These are phyloP conservation scores for Pygathrix nemaeus DNA, from an alignment of 2,113 vertebrate species.

Conservation along the genomic window DNA sequence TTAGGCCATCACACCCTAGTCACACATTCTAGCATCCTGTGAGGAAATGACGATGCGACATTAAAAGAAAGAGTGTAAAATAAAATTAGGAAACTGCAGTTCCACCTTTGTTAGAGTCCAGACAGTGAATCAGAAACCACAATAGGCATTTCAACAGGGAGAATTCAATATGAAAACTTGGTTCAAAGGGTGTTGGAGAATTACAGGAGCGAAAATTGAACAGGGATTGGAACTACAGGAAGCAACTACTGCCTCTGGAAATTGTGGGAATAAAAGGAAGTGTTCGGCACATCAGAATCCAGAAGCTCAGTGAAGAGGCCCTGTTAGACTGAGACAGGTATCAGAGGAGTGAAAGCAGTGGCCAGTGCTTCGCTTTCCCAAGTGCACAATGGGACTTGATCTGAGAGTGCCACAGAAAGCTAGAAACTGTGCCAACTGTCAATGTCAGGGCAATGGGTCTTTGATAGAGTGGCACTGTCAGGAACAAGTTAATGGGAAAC, in stretches of 20 bases:
- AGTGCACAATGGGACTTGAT: neutral
- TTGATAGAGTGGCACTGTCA: neutral
- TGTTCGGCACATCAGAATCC: neutral
- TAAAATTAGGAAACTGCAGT: neutral
- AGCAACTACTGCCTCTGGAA: neutral
- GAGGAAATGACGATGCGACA: neutral
- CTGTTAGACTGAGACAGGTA: neutral
- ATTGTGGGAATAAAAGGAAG: neutral
- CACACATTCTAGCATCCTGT: neutral
- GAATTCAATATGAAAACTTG: neutral
- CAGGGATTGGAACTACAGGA: neutral
- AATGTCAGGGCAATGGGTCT: neutral
- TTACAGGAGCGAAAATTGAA: rapidly evolving
- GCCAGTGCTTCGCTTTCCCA: neutral
- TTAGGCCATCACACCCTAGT: too few relatives aligned
- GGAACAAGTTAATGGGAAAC: neutral
- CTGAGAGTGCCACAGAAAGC: neutral
- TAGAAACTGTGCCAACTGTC: neutral
- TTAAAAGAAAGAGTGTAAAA: neutral
- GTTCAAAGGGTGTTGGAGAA: neutral
- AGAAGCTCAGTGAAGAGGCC: neutral
- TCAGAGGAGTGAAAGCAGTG: neutral
- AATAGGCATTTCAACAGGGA: neutral
- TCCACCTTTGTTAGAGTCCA: neutral
- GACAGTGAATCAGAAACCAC: neutral